These are phyloP conservation scores for Loripinus fragilis DNA, from an alignment of 2,888 invertebrate genomes.

Conservation along the genomic window DNA sequence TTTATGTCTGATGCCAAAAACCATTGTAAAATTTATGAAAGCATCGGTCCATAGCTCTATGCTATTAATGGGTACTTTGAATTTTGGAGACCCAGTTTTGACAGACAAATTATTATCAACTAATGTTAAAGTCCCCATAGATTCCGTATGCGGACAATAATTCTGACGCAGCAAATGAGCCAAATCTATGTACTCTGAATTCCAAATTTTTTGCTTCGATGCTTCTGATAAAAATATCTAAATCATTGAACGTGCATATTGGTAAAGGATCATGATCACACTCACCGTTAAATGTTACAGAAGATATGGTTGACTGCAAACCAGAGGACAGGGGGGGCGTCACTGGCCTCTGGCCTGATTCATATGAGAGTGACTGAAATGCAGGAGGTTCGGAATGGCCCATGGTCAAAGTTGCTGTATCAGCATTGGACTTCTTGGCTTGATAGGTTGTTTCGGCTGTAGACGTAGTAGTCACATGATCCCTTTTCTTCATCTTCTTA, in stretches of 20 bases:
- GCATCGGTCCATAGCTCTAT: not conserved
- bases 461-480: no score
- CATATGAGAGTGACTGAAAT: no score
- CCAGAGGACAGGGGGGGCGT: no score
- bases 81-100: not conserved
- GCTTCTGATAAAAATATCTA: not conserved
- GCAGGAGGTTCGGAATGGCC: no score
- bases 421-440: no score
- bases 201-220: slow-evolving; percentile 2
- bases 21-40: not conserved
- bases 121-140: not conserved
- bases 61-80: not conserved
- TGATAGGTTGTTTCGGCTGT: no score
- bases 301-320: no score
- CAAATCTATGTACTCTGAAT: not conserved
- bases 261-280: slow-evolving; percentile 1
- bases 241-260: not conserved
- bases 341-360: no score
- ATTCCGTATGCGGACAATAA: not conserved
- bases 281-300: no score
- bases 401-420: no score
- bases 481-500: no score
- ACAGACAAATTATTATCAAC: not conserved
- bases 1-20: not conserved
- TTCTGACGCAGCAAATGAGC: not conserved